Evolutionary conservation across 1,140 invertebrate species (phyloP).

Genomic region (Thaumatotibia leucotreta): DNA sequence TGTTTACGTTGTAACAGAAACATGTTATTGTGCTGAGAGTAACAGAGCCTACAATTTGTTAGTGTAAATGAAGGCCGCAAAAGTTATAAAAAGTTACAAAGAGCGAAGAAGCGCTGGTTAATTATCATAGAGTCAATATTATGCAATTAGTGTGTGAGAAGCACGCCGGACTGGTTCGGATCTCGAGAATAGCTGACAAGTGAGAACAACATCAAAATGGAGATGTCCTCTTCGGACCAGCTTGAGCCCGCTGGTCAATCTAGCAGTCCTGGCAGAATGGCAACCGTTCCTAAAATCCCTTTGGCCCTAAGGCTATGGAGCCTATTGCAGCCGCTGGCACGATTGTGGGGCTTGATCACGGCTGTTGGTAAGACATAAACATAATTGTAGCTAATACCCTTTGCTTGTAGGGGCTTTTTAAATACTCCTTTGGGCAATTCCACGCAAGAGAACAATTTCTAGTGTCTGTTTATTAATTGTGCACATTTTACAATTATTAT

Average conservation of each 20-base stretch:
- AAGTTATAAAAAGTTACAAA: background rate
- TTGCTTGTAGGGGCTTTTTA: conserved; percentile 3
- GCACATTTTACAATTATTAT: no score
- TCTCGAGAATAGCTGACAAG: background rate
- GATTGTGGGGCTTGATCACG: conserved; percentile 62
- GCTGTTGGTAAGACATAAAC: conserved; percentile 43
- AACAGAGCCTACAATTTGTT: background rate
- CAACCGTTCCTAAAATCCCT: conserved; percentile 42
- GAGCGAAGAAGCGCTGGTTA: background rate
- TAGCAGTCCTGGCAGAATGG: conserved; percentile 28
- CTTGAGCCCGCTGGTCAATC: conserved; percentile 22
- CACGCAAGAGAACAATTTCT: no score
- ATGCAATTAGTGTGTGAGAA: background rate
- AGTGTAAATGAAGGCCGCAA: background rate
- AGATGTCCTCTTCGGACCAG: conserved; percentile 25
- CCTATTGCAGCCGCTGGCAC: conserved; percentile 57
- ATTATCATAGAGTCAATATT: background rate
- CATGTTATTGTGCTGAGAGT: background rate
- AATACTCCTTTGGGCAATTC: no score
- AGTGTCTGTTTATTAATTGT: no score
- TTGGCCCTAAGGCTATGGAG: conserved; percentile 56
- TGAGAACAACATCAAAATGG: conserved; percentile 18
- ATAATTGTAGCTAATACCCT: no score
- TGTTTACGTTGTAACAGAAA: background rate
- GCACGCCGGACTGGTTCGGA: background rate